Percentiles rank a stretch among this genome's conserved stretches.
These are phyloP conservation scores for Leptopterna dolabrata DNA, from an alignment of 2,888 invertebrate genomes.

Conservation along the genomic window DNA sequence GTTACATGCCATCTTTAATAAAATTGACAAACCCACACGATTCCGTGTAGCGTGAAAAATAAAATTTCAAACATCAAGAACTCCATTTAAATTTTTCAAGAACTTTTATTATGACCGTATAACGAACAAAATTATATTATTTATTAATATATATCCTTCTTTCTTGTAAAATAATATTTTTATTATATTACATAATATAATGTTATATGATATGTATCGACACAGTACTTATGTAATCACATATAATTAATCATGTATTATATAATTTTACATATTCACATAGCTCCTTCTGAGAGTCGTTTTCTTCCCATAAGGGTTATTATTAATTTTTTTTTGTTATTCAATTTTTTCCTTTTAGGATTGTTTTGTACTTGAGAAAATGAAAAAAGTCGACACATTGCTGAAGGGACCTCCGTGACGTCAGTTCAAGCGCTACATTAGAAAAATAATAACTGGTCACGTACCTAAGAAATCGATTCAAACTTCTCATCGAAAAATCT, in stretches of 20 bases:
- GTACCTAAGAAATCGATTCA: slow-evolving; percentile 32
- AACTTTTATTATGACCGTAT: slow-evolving; percentile 48
- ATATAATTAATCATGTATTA: slow-evolving; percentile 58
- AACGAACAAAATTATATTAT: slow-evolving; percentile 53
- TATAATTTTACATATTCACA: slow-evolving; percentile 61
- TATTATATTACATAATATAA: slow-evolving; percentile 56
- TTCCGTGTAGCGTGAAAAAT: slow-evolving; percentile 35
- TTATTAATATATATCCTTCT: slow-evolving; percentile 54
- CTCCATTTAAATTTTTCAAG: slow-evolving; percentile 27
- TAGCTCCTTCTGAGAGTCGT: slow-evolving; percentile 55
- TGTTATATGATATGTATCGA: slow-evolving; percentile 62
- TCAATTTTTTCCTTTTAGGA: too few relatives aligned
- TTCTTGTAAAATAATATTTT: slow-evolving; percentile 56
- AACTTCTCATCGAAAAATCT: slow-evolving; percentile 25
- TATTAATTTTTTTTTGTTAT: neutral
- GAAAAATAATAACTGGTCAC: slow-evolving; percentile 48
- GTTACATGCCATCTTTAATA: neutral
- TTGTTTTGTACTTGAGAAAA: neutral
- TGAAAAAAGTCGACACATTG: slow-evolving; percentile 43
- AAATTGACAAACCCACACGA: slow-evolving; percentile 37
- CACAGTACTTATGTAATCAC: slow-evolving; percentile 63
- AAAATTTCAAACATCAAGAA: slow-evolving; percentile 30
- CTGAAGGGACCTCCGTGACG: slow-evolving; percentile 51
- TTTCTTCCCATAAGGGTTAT: neutral
- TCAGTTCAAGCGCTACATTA: slow-evolving; percentile 50